Evolutionary conservation across 2,888 invertebrate genomes (phyloP).

Genomic region (Byasa hedistus): DNA sequence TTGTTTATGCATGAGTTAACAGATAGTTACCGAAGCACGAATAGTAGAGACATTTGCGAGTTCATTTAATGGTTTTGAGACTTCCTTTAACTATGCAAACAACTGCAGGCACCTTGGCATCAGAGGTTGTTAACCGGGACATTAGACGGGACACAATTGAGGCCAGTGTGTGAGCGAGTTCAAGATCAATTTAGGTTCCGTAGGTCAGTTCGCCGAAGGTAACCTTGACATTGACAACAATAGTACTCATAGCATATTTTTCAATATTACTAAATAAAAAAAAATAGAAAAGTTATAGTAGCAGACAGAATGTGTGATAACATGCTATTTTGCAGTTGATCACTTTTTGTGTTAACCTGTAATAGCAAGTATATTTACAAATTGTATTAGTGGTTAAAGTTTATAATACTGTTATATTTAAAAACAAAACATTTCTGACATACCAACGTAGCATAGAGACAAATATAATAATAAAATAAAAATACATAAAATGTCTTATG

Average conservation of each 20-base stretch:
- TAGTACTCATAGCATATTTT: conserved; percentile 45
- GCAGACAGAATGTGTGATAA: neutral
- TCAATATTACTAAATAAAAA: neutral
- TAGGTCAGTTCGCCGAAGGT: conserved; percentile 80
- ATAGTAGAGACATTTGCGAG: conserved; percentile 29
- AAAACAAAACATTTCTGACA: no score
- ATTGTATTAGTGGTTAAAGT: no score
- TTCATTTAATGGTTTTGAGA: conserved; percentile 50
- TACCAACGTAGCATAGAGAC: no score
- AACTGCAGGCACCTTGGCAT: conserved; percentile 75
- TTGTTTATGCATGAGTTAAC: conserved; percentile 19
- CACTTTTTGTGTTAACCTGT: no score
- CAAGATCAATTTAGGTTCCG: conserved; percentile 80
- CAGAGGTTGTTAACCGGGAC: conserved; percentile 79
- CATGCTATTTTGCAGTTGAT: neutral
- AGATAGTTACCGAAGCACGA: conserved; percentile 5
- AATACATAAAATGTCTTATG: no score
- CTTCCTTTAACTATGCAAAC: conserved; percentile 62
- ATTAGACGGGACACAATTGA: conserved; percentile 78
- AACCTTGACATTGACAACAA: conserved; percentile 76
- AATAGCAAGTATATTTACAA: no score
- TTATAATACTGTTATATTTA: no score
- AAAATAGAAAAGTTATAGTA: neutral
- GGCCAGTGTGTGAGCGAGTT: conserved; percentile 79
- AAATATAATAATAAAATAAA: no score